phyloP scores from a whole-genome alignment of 2,888 invertebrate species.

The Phragmatobia fuliginosa region DNA sequence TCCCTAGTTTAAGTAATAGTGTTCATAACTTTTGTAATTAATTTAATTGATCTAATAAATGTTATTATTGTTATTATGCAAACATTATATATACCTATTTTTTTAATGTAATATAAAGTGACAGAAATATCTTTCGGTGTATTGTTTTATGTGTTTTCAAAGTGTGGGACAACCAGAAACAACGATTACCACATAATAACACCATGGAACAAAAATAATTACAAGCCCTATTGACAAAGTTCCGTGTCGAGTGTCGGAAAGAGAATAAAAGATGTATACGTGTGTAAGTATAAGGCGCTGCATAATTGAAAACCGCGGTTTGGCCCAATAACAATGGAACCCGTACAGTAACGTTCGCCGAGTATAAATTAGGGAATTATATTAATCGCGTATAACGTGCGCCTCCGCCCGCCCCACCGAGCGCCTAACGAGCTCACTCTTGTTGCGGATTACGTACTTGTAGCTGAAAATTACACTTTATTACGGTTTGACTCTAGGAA shows the following conservation, averaged over 20 bases:
- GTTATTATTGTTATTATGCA: no score
- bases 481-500: constrained; percentile 51
- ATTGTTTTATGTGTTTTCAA: neutral
- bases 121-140: neutral
- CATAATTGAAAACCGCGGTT: constrained; percentile 77
- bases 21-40: no score
- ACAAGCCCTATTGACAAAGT: constrained; percentile 61
- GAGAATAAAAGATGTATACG: constrained; percentile 62
- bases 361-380: constrained; percentile 82
- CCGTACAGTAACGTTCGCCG: constrained; percentile 62
- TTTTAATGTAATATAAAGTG: neutral
- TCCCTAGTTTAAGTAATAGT: no score
- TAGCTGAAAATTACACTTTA: constrained; percentile 56
- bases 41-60: no score
- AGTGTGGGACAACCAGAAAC: constrained; percentile 18
- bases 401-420: constrained; percentile 28
- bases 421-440: constrained; percentile 58
- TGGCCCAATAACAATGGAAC: constrained; percentile 69
- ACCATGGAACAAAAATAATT: constrained; percentile 60
- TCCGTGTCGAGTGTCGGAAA: constrained; percentile 49
- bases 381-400: constrained; percentile 74
- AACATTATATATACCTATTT: no score
- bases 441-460: constrained; percentile 53
- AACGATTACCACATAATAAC: constrained; percentile 31
- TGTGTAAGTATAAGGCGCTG: constrained; percentile 56